Conservation (phyloP, 2,113 vertebrate species). For the Antennarius striatus region DNA sequence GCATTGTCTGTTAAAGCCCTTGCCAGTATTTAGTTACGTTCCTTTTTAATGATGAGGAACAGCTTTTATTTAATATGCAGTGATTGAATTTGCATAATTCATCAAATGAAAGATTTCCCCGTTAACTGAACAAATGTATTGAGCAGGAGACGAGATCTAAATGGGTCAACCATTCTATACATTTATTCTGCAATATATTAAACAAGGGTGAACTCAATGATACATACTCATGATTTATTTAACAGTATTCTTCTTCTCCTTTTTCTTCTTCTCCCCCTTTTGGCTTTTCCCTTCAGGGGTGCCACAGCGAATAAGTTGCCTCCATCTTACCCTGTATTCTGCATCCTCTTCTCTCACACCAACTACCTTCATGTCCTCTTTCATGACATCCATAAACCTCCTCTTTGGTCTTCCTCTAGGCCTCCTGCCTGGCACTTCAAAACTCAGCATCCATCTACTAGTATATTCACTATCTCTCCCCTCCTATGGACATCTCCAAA, state of each 20-base stretch:
- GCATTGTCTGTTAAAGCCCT: conserved; percentile 18
- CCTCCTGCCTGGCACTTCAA: no score
- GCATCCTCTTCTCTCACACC: no score
- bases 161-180: conserved; percentile 16
- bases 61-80: conserved; percentile 46
- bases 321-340: no score
- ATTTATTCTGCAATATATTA: conserved; percentile 23
- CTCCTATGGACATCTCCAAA: no score
- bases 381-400: no score
- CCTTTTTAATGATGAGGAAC: conserved; percentile 29
- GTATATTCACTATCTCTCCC: no score
- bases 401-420: no score
- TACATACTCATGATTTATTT: conserved; percentile 17
- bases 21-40: conserved; percentile 35
- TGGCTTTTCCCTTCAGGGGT: no score
- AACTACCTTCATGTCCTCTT: no score
- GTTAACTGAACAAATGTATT: conserved; percentile 40
- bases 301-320: no score
- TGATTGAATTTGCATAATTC: conserved; percentile 63
- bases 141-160: conserved; percentile 24
- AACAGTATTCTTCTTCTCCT: not conserved
- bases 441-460: no score
- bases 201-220: conserved; percentile 19
- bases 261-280: not conserved
- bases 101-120: conserved; percentile 24